Percentiles rank a stretch among this genome's conserved stretches.
Conservation (phyloP, 2,113 vertebrate genomes). For the Cochlearius cochlearius region DNA sequence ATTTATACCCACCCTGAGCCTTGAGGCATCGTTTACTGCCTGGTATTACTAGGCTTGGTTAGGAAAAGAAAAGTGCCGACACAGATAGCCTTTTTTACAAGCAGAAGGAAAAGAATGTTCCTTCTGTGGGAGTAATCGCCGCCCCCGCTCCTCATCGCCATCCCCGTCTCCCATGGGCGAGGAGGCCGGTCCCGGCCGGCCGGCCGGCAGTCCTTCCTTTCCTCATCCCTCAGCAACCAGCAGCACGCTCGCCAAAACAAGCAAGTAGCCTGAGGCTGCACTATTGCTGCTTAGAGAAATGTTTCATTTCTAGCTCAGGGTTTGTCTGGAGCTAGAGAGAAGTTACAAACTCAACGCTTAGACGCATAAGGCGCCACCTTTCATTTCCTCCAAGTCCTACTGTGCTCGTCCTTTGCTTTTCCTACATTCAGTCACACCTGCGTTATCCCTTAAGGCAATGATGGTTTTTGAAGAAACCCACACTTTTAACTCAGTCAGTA, state of each 20-base stretch:
- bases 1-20: background rate
- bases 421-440: background rate
- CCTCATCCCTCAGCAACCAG: background rate
- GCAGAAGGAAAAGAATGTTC: background rate
- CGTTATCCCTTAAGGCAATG: background rate
- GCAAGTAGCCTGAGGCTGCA: background rate
- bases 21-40: background rate
- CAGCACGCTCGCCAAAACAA: background rate
- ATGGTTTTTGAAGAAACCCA: background rate
- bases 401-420: background rate
- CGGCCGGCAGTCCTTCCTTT: background rate
- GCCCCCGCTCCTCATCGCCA: fast-evolving
- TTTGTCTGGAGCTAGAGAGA: background rate
- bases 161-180: background rate
- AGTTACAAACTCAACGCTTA: background rate
- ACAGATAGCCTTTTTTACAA: background rate
- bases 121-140: background rate
- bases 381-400: background rate
- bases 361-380: background rate
- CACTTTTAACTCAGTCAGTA: background rate
- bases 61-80: background rate
- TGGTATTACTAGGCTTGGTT: background rate
- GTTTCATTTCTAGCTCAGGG: background rate
- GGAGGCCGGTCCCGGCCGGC: background rate
- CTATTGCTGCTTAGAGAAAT: background rate